Percentiles rank a stretch among this genome's conserved stretches.
Conservation (phyloP, 2,888 invertebrate genomes). For the Coronaproctus castanopsis region DNA sequence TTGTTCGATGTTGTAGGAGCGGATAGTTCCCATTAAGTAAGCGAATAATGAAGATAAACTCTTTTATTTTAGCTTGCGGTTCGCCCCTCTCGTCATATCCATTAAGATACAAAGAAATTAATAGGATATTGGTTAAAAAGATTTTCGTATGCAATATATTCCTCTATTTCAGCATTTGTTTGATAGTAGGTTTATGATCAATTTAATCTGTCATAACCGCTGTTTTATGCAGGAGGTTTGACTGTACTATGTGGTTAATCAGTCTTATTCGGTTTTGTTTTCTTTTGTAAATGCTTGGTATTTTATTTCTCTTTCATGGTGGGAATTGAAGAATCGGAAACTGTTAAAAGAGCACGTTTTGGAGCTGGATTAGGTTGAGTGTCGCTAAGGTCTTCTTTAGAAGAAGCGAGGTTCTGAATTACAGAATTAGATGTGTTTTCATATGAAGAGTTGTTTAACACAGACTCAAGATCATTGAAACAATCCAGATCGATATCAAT, state of each 20-base stretch:
- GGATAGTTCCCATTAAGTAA: background rate
- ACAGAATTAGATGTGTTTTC: too few relatives aligned
- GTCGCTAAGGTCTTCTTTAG: background rate
- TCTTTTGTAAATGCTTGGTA: background rate
- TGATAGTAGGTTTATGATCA: background rate
- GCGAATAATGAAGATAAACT: background rate
- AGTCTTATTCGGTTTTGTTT: background rate
- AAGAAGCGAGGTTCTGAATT: too few relatives aligned
- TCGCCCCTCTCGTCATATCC: background rate
- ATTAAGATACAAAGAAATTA: background rate
- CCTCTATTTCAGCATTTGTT: background rate
- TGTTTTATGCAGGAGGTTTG: too few relatives aligned
- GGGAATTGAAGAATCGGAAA: background rate
- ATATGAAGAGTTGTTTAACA: too few relatives aligned
- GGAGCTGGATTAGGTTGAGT: background rate
- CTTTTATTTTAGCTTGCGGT: background rate
- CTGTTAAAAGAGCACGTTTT: background rate
- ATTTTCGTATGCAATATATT: background rate
- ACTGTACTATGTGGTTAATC: background rate
- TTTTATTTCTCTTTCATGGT: background rate
- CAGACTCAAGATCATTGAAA: too few relatives aligned
- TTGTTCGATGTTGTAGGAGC: background rate
- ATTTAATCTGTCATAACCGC: background rate
- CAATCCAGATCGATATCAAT: too few relatives aligned
- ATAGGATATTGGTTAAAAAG: background rate